These are phyloP conservation scores for Nixonia krombeini DNA, from an alignment of 1,140 invertebrate species.

Conservation along the genomic window DNA sequence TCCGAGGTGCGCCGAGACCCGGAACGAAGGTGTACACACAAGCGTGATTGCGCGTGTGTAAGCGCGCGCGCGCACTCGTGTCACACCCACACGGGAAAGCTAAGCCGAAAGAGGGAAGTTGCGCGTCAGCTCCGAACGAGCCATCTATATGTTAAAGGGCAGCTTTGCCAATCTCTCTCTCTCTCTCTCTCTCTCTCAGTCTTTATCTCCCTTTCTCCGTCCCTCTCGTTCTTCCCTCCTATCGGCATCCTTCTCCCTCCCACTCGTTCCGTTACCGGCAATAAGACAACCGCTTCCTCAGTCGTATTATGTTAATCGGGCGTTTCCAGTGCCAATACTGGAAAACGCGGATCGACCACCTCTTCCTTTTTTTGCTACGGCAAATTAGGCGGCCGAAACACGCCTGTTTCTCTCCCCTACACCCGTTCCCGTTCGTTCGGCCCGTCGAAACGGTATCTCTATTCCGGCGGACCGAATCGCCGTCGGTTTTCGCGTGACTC, in stretches of 20 bases:
- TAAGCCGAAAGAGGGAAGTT: slow-evolving; percentile 2
- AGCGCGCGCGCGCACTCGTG: not conserved
- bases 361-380: slow-evolving; percentile 26
- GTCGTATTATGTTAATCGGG: slow-evolving; percentile 49
- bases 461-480: no score
- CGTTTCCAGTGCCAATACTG: slow-evolving; percentile 11
- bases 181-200: no score
- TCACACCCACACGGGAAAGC: not conserved
- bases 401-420: slow-evolving; percentile 39
- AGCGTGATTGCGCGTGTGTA: slow-evolving; percentile 3
- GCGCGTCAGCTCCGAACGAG: slow-evolving; percentile 15
- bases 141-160: slow-evolving; percentile 28
- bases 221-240: no score
- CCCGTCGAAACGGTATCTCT: slow-evolving; percentile 51
- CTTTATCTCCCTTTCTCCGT: no score
- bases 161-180: slow-evolving; percentile 1
- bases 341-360: slow-evolving; percentile 2
- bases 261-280: slow-evolving; percentile 26
- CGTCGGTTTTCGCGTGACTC: slow-evolving; percentile 16
- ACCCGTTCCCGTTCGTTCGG: slow-evolving; percentile 37
- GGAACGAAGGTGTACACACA: slow-evolving; percentile 40
- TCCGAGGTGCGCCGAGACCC: slow-evolving; percentile 8
- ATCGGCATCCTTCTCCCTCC: no score
- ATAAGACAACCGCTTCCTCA: slow-evolving; percentile 33
- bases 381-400: slow-evolving; percentile 40